Percentiles rank a stretch among this genome's conserved stretches.
phyloP scores from a whole-genome alignment of 1,140 invertebrate species.

The Eufriesea mexicana region DNA sequence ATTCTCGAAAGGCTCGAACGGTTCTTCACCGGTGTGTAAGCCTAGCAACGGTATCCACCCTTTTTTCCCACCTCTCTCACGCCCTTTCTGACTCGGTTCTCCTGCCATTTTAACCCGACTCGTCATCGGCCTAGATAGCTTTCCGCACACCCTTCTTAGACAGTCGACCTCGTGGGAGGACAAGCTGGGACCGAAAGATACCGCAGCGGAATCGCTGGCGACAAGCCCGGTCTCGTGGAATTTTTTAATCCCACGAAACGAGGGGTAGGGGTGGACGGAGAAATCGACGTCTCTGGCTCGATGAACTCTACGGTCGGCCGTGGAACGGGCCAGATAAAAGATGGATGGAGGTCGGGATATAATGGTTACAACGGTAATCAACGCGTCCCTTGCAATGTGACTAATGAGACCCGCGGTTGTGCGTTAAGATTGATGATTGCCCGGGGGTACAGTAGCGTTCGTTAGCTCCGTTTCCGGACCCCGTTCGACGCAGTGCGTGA shows the following conservation, averaged over 20 bases:
- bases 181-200: constrained; percentile 44
- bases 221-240: constrained; percentile 34
- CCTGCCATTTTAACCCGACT: constrained; percentile 45
- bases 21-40: constrained; percentile 20
- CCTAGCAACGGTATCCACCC: constrained; percentile 52
- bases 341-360: background rate
- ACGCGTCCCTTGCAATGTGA: constrained; percentile 13
- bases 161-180: constrained; percentile 42
- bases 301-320: background rate
- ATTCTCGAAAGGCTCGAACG: constrained; percentile 56
- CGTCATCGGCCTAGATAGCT: constrained; percentile 54
- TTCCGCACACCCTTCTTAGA: constrained; percentile 51
- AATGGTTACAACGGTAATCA: constrained; percentile 24
- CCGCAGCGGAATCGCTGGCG: constrained; percentile 28
- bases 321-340: background rate
- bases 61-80: constrained; percentile 6
- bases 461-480: background rate
- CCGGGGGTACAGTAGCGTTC: background rate
- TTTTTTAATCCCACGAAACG: constrained; percentile 55
- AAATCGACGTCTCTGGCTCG: background rate
- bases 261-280: background rate
- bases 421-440: constrained; percentile 30
- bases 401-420: constrained; percentile 14
- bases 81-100: background rate
- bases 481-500: too few species aligned